Evolutionary conservation across 2,797 vertebrate genomes (phyloP).

Genomic region (Pangasius larnaudii): DNA sequence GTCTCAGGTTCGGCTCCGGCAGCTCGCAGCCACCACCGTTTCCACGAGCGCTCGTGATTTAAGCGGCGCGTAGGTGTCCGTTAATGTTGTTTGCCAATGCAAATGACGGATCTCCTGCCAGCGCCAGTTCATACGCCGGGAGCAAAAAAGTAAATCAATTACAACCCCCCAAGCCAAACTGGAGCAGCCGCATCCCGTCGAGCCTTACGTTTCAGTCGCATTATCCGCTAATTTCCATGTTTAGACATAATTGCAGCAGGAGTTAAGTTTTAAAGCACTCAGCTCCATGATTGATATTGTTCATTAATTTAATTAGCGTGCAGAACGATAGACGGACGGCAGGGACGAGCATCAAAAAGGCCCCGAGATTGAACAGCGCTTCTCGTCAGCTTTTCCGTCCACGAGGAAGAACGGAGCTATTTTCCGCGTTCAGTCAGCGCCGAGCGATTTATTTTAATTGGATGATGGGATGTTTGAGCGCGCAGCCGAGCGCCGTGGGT

Average conservation of each 20-base stretch:
- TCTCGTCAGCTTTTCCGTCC: background rate
- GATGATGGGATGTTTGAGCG: conserved; percentile 9
- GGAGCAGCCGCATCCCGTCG: conserved; percentile 49
- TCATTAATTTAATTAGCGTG: conserved; percentile 65
- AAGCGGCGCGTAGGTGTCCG: conserved; percentile 62
- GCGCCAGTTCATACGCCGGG: conserved; percentile 52
- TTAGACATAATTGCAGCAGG: conserved; percentile 58
- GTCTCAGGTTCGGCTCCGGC: background rate
- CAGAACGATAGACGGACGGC: conserved; percentile 32
- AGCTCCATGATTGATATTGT: conserved; percentile 63
- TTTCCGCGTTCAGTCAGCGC: background rate
- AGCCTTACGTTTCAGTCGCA: conserved; percentile 60
- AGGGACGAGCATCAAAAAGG: background rate
- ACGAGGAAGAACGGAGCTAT: background rate
- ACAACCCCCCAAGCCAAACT: conserved; percentile 55
- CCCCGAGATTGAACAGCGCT: background rate
- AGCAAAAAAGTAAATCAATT: conserved; percentile 72
- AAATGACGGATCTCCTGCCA: conserved; percentile 49
- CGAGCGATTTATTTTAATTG: conserved; percentile 12
- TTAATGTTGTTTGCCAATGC: conserved; percentile 65
- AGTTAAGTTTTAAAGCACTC: conserved; percentile 60
- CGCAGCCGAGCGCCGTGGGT: background rate
- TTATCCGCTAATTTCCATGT: conserved; percentile 64
- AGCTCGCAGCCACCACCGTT: background rate
- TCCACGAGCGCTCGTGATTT: conserved; percentile 38